phyloP scores from a whole-genome alignment of 2,888 invertebrate species.

The Parapristionchus giblindavisi region DNA sequence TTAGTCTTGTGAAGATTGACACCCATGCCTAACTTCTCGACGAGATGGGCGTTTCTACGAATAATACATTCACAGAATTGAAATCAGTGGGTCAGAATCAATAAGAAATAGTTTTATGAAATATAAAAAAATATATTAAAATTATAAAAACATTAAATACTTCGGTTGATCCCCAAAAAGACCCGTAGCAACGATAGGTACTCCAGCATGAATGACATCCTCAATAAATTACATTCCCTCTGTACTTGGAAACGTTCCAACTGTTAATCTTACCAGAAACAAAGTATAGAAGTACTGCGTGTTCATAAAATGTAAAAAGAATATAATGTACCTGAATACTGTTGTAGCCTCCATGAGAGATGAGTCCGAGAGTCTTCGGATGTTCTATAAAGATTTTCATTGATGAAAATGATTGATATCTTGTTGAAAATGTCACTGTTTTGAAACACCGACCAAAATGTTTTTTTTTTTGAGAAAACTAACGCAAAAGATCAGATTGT shows the following conservation, averaged over 20 bases:
- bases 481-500: conserved; percentile 54
- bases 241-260: too few relatives aligned
- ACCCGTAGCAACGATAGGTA: conserved; percentile 51
- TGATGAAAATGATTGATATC: too few relatives aligned
- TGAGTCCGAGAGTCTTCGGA: conserved; percentile 78
- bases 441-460: too few relatives aligned
- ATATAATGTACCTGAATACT: conserved; percentile 71
- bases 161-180: conserved; percentile 52
- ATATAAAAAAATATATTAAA: background rate
- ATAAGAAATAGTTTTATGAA: too few relatives aligned
- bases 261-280: too few relatives aligned
- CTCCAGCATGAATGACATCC: conserved; percentile 52
- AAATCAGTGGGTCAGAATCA: too few relatives aligned
- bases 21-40: conserved; percentile 24
- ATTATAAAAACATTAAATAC: background rate
- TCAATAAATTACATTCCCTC: background rate
- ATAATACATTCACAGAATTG: too few relatives aligned
- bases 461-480: background rate
- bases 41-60: conserved; percentile 28
- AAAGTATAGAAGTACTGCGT: background rate
- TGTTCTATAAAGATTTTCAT: conserved; percentile 73
- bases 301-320: background rate
- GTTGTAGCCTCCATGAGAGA: conserved; percentile 81
- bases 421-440: too few relatives aligned
- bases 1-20: conserved; percentile 11